Base-by-base conservation (phyloP, 1,140 invertebrate species). In the Bombus breviceps region DNA sequence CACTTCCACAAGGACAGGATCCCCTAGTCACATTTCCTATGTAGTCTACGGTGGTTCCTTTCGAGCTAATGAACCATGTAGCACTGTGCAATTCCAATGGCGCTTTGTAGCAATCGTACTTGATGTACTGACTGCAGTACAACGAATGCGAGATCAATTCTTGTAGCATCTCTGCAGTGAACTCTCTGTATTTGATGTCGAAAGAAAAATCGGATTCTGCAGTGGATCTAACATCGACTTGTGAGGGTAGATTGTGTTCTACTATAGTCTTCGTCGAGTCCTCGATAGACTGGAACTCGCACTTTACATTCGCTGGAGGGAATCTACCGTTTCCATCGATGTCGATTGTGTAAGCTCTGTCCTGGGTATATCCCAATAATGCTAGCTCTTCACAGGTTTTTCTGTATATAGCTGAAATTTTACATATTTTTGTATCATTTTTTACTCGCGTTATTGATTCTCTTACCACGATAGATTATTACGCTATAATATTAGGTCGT, bases 361-460 rank as follows among this genome's bases (percentile, higher is more conserved):
- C 97, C 91, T 98, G 97, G 0, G 97, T 98, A 90, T 98, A 98
- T 39, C 97, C 97, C 10, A 98, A 94, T 8, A 99, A 95, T 22
- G 98, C 98, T 71, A 99, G 93, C 92, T 99, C 98, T 95, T 99
- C 98, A 93, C 98, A 99, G 0, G 98, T 98, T 93, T 98, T 97
- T 84, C 98, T 96, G 92, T 98, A 98, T 78, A 97, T 96, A 18
- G 98, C 97, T 97, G 92, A 66, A 95, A 90, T 39, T 15, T 66
- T 62, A 62, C 28, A 62, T n/a, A 62, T 62, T 28, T n/a, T 12
- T 12, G 3, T 59, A 28, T 28, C 43, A 5, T 47, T 18, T 47
- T 47, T 53, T 53, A 53, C 47, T 53, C 47, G 47, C 0, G 5
- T 53, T 53, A 53, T 53, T 53, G 22, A 53, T 22, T 53, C 5